Base-by-base conservation (phyloP, 2,113 vertebrate species). In the Microcebus tavaratra region DNA sequence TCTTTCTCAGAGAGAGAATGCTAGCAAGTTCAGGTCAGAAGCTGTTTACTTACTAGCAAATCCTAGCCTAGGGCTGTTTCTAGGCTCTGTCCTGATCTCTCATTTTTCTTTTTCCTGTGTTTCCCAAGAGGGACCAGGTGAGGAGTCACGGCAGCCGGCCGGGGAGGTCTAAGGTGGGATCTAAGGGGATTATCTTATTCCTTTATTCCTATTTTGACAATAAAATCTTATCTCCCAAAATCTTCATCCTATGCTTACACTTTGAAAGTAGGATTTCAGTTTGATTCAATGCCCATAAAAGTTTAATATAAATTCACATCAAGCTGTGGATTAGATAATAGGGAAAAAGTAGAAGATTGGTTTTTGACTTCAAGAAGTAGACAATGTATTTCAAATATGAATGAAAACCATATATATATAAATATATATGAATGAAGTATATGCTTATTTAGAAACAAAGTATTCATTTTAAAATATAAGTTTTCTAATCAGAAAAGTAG, bases 31-130 rank as follows among this genome's bases (percentile, higher is more conserved):
- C 96, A 95, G 87, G 91, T 92, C 97, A 97, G 87, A 91, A 93
- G 93, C 70, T 98, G 97, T 97, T 97, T 97, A 95, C 96, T 95
- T 91, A 90, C 76, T 29, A 95, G 63, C 59, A 97, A 96, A 97
- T 97, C 97, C 87, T 97, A 93, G 91, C 97, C 97, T 91, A 31
- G 3, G 97, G 97, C 94, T 91, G 17, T 96, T 89, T 42, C 68
- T 93, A 85, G 55, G 42, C 89, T 96, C 76, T 94, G 78, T 80
- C 67, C 80, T 95, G 59, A 96, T 91, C 50, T 95, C 65, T 94
- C 79, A 91, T 96, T 96, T 97, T 95, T 81, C 94, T 96, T 96
- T 91, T 96, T 91, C 86, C 96, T 95, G 91, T 97, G 67, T 95
- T 95, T 96, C 94, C 93, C 84, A 94, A 92, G 82, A 94, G 53